Evolutionary conservation across 2,113 vertebrate genomes (phyloP).

Genomic region (Cynocephalus volans): DNA sequence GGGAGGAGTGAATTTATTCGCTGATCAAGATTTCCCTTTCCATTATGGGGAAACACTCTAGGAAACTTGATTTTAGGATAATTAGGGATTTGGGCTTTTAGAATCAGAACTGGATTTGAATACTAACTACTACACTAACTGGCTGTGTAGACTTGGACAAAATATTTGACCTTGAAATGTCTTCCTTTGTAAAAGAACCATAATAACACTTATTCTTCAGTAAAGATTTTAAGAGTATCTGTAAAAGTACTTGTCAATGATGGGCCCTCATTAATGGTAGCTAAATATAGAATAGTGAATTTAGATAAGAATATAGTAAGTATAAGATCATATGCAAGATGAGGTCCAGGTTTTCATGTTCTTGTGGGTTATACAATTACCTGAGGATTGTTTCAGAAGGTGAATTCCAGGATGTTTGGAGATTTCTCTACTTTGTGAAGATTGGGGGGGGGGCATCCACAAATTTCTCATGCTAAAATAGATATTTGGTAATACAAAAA

Average conservation of each 20-base stretch:
- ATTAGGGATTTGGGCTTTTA: not conserved
- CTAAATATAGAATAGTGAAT: not conserved
- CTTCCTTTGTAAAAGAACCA: slow-evolving; percentile 39
- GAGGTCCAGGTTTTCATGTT: not conserved
- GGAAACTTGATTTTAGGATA: slow-evolving; percentile 50
- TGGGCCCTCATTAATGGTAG: not conserved
- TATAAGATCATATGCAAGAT: not conserved
- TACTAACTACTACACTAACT: not conserved
- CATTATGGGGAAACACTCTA: slow-evolving; percentile 21
- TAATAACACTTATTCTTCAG: not conserved
- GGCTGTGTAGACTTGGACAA: not conserved
- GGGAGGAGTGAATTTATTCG: not conserved
- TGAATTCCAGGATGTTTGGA: not conserved
- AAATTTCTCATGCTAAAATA: slow-evolving; percentile 15
- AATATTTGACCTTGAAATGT: slow-evolving; percentile 38
- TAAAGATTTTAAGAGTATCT: slow-evolving; percentile 2
- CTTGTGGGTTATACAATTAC: not conserved
- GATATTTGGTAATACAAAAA: not conserved
- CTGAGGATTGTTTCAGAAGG: not conserved
- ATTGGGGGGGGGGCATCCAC: not conserved
- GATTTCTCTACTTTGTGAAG: not conserved
- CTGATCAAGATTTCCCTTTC: slow-evolving; percentile 7
- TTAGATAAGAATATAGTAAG: not conserved
- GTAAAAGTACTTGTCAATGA: not conserved
- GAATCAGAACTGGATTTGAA: slow-evolving; percentile 37